Evolutionary conservation across 2,888 invertebrate species (phyloP), one percentile per base, ranked within the genome.

Genomic region (Acleris laterana): DNA sequence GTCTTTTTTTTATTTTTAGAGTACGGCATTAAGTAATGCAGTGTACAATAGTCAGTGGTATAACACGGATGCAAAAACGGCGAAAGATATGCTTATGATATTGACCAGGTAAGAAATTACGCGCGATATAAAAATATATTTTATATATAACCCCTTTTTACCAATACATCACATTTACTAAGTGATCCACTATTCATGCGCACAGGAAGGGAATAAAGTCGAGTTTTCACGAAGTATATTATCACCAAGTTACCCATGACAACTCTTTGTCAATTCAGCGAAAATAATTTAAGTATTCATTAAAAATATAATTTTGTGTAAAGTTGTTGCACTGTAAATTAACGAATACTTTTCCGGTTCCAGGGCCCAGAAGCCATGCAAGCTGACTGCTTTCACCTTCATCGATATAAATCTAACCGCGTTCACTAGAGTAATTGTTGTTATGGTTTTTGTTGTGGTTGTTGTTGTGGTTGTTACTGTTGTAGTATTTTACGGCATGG

Each of bases 351-450:
- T 42, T 60, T 17, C 17, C 2, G 0, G 62, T 61, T 51, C 78
- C 75, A 87, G 88, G 69, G 78, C 82, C 52, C 81, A 79, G 68
- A 85, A 78, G 51, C 81, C 87, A 0, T 83, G 85, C 67, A 83
- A 78, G 65, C 68, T 88, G 25, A 84, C 84, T 38, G 87, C 86
- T 3, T 76, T 74, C 51, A 79, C 80, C 6, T 88, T 78, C 68
- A 70, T 77, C 11, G 81, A 79, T 44, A 73, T 87, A 25, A 83
- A 84, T 72, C 73, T 87, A 52, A 75, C 51, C 55, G 74, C 80
- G 2, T 88, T 85, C 73, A 77, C 75, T 32, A 76, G 75, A 72
- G 88, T 88, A 74, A 73, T 74, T 69, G 9, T 28, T 28, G 28
- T 32, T 32, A 1, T 9, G 9, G 32, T 32, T 9, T 2, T 32